Conservation (phyloP, 2,888 invertebrate genomes). For the Phortica okadai region DNA sequence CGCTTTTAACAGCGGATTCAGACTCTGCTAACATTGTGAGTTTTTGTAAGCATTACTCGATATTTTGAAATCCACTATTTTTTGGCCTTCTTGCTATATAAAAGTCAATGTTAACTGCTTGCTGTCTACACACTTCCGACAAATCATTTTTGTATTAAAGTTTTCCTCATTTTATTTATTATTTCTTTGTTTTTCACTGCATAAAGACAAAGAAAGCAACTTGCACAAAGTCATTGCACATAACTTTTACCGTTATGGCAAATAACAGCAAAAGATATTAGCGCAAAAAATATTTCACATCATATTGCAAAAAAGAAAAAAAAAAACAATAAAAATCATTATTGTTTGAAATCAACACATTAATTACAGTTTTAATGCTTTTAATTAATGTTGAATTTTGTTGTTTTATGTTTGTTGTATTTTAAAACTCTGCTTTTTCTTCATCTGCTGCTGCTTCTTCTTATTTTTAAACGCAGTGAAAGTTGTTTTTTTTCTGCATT, state of each 20-base stretch:
- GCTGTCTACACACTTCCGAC: background rate
- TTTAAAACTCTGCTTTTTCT: background rate
- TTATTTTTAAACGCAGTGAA: constrained; percentile 5
- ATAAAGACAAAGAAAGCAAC: background rate
- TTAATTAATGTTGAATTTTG: background rate
- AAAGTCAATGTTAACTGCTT: too few species aligned
- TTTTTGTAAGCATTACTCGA: too few species aligned
- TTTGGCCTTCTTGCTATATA: too few species aligned
- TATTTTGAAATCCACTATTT: too few species aligned
- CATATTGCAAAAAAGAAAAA: background rate
- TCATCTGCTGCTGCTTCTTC: background rate
- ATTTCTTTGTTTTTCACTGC: background rate
- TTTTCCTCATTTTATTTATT: background rate
- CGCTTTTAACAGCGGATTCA: too few species aligned
- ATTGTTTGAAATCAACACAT: background rate
- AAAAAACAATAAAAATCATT: too few species aligned
- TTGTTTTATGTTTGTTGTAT: background rate
- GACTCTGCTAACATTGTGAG: too few species aligned
- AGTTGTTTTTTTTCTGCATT: background rate
- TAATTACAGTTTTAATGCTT: constrained; percentile 17
- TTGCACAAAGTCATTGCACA: background rate
- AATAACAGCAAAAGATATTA: background rate
- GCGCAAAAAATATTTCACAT: background rate
- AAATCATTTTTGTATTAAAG: background rate
- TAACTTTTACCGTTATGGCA: background rate